Evolutionary conservation across 2,113 vertebrate species (phyloP).

Genomic region (Prinia subflava): DNA sequence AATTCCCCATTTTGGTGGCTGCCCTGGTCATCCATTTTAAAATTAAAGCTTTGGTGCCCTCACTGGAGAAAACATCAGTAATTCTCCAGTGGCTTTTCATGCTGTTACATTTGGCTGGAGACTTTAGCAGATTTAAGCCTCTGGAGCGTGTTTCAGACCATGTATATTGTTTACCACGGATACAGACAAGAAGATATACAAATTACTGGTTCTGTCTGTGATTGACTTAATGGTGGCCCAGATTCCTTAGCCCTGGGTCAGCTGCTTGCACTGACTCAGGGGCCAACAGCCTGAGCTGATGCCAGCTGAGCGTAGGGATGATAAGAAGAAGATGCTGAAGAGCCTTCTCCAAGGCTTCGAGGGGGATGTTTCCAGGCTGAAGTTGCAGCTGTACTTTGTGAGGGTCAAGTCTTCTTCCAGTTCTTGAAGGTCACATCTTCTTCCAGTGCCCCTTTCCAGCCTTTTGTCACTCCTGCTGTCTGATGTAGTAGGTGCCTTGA

Average conservation of each 20-base stretch:
- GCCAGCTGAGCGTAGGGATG: rapidly evolving
- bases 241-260: not conserved
- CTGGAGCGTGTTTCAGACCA: constrained; percentile 27
- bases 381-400: not conserved
- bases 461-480: not conserved
- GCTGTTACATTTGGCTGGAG: not conserved
- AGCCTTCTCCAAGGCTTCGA: not conserved
- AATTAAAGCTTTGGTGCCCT: constrained; percentile 60
- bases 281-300: not conserved
- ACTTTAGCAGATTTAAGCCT: constrained; percentile 64
- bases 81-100: constrained; percentile 23
- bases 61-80: constrained; percentile 59
- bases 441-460: not conserved
- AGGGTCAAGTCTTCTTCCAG: not conserved
- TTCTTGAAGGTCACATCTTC: not conserved
- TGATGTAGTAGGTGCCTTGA: not conserved
- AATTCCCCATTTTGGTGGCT: constrained; percentile 63
- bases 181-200: not conserved
- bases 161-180: not conserved
- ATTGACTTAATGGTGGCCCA: not conserved
- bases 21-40: constrained; percentile 60
- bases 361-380: not conserved
- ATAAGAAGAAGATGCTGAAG: not conserved
- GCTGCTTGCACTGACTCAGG: not conserved
- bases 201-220: not conserved